Evolutionary conservation across 1,140 invertebrate genomes (phyloP).

Genomic region (Himalopsyche phryganea): DNA sequence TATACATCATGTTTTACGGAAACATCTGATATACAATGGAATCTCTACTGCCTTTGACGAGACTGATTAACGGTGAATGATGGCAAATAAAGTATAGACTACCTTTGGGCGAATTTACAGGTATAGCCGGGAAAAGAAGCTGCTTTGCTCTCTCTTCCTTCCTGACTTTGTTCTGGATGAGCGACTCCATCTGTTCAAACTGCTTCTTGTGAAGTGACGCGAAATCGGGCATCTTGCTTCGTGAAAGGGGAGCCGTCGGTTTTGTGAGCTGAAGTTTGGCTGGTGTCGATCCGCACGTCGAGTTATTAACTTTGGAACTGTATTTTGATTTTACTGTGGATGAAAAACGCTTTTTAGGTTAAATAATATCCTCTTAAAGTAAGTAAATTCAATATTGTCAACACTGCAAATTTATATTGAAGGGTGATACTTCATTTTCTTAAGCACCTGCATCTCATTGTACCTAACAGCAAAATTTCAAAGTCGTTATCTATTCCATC

Average conservation of each 20-base stretch:
- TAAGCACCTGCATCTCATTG: too few species aligned
- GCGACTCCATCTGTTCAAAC: constrained; percentile 62
- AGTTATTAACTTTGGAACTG: constrained; percentile 3
- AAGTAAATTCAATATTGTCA: too few species aligned
- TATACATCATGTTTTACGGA: too few species aligned
- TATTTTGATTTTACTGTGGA: constrained; percentile 16
- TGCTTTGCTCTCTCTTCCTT: constrained; percentile 51
- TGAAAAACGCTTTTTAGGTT: too few species aligned
- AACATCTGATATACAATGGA: too few species aligned
- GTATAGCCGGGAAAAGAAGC: constrained; percentile 38
- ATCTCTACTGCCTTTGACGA: too few species aligned
- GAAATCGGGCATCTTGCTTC: constrained; percentile 61
- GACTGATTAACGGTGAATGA: too few species aligned
- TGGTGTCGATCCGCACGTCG: constrained; percentile 7
- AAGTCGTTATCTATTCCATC: too few species aligned
- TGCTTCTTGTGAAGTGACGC: constrained; percentile 59
- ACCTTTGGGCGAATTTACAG: constrained; percentile 24
- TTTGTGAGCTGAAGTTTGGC: constrained; percentile 4
- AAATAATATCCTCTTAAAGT: not conserved
- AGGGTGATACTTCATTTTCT: too few species aligned
- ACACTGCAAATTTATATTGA: too few species aligned
- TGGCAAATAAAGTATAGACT: too few species aligned
- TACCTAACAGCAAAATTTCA: too few species aligned
- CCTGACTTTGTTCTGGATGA: constrained; percentile 55
- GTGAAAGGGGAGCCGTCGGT: constrained; percentile 26